Base-by-base conservation (phyloP, 2,797 vertebrate species). In the Chanos chanos region DNA sequence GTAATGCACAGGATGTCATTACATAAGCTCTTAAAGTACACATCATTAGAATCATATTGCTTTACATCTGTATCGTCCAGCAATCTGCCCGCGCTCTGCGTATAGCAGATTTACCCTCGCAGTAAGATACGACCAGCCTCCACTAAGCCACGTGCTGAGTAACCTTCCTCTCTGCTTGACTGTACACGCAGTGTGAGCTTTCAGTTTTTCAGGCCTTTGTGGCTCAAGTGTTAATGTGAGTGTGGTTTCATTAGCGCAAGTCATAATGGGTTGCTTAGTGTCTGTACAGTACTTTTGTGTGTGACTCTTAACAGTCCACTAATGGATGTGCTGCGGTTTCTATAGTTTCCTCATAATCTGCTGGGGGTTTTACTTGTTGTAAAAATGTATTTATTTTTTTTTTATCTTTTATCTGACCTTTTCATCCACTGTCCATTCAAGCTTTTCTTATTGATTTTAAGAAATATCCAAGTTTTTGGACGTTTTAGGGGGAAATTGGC, bases 1-100 rank as follows among this genome's bases (percentile, higher is more conserved):
- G 55, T 64, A 67, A 71, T 66, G 65, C 43, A 43, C 68, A 74
- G 68, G 63, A 70, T 69, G 60, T 60, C 37, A 62, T 75, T 70
- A 66, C 61, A 59, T 76, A 73, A 83, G 71, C 48, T 54, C 57
- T 60, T 45, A 74, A 28, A 70, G 31, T 73, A 66, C 66, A 70
- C 51, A 28, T 55, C 49, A 70, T 64, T 72, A 66, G 64, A 59
- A 61, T 37, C 5, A 39, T 16, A 27, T 47, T 40, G 22, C 27
- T 51, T 22, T 56, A 12, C 30, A 44, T 41, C 64, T 58, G 39
- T 13, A 57, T 58, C 60, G 68, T 69, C 64, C 68, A 49, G 58
- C 64, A 72, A 77, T 79, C 69, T 45, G 4, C 24, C 21, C 61
- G 12, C 49, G 12, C 49, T 37, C 60, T 30, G 60, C 60, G 12